Base-by-base conservation (phyloP, 2,113 vertebrate genomes). In the Cinclus cinclus region DNA sequence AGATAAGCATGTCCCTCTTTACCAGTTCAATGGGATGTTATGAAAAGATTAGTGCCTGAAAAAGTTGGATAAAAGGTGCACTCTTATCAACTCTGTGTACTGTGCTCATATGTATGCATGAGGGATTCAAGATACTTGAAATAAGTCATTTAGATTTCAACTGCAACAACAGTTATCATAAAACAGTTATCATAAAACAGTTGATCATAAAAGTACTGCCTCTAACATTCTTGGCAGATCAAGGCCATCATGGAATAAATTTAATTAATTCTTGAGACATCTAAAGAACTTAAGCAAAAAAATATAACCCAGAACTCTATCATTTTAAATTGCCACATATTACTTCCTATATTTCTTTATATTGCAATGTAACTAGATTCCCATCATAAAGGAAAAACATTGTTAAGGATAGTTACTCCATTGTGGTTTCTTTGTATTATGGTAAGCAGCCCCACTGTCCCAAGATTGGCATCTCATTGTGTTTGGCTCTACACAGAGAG, bases 61-160 rank as follows among this genome's bases (percentile, higher is more conserved):
- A 83, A 82, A 68, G 33, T 75, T 75, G 68, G 10, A 39, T 52
- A n/a, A 79, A 94, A 89, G n/a, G 17, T 56, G 21, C 31, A 60
- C 0, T 3, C 22, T 49, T 44, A 73, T 44, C 27, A 64, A 1
- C 47, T 91, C 56, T 20, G 5, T 44, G 65, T 70, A 59, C 33
- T 78, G 6, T 27, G 28, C 35, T 74, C 0, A 0, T 60, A 49
- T 63, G 19, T n/a, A 63, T n/a, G 4, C 52, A 16, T 31, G 42
- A 46, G 35, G 35, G 37, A 81, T 35, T 28, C 46, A 83, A 87
- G 64, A 53, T 41, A 71, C 56, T 76, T 79, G 69, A 90, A 44
- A 58, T 59, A 82, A 63, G 22, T 68, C 4, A 62, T 68, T 89
- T 68, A 68, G 42, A 88, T 83, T 94, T 76, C 27, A 77, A 13